Conservation (phyloP, 2,113 vertebrate species). For the Saccopteryx bilineata region DNA sequence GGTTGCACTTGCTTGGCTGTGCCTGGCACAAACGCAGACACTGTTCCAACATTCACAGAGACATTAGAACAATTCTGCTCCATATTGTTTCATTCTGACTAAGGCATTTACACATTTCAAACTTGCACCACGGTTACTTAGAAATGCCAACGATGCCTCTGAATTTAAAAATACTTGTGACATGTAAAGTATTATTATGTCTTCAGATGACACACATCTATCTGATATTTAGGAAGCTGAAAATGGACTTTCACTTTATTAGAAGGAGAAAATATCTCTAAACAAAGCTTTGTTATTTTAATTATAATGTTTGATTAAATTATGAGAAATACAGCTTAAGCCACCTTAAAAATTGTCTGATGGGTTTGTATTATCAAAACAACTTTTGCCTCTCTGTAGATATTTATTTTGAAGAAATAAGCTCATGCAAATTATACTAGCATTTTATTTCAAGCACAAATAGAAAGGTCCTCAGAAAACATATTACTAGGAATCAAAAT, state of each 20-base stretch:
- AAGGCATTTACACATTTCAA: conserved; percentile 47
- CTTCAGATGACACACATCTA: not conserved
- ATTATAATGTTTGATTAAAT: conserved; percentile 41
- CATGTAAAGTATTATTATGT: not conserved
- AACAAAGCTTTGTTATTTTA: conserved; percentile 56
- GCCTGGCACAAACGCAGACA: not conserved
- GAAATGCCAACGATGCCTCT: not conserved
- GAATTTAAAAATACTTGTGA: conserved; percentile 6
- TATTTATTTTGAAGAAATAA: conserved; percentile 68
- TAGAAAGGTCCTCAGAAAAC: conserved; percentile 74
- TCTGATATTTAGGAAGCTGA: conserved; percentile 58
- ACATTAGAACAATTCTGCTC: not conserved
- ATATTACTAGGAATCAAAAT: conserved; percentile 62
- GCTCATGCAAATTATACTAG: not conserved
- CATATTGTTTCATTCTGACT: not conserved
- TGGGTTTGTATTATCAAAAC: conserved; percentile 27
- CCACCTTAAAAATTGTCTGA: conserved; percentile 31
- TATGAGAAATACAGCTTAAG: conserved; percentile 6
- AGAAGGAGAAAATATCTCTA: not conserved
- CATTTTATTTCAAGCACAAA: conserved; percentile 62
- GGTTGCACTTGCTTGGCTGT: not conserved
- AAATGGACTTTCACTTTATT: conserved; percentile 52
- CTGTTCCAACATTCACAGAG: not conserved
- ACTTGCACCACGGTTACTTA: not conserved
- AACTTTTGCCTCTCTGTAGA: conserved; percentile 24